Base-by-base conservation (phyloP, 2,888 invertebrate species). In the Acanthococcus lagerstroemiae region DNA sequence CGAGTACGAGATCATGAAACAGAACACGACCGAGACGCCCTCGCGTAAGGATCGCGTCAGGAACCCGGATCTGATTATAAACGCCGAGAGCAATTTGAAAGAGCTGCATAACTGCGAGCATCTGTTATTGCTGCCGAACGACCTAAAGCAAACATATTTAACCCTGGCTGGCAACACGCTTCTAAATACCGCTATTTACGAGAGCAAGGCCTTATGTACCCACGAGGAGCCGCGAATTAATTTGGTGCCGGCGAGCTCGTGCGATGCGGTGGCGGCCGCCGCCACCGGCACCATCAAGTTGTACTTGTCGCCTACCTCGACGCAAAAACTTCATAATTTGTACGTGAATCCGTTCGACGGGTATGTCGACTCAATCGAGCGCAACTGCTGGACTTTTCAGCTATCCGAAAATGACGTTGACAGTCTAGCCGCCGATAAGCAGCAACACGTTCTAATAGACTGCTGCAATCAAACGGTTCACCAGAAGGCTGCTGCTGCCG, bases 11-110 rank as follows among this genome's bases (percentile, higher is more conserved):
- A 55, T 55, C 25, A 44, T 55, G 15, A 65, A 65, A 46, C 65
- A 45, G 37, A 45, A 25, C n/a, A 45, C 25, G 4, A 46, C 44
- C 55, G 50, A 52, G 21, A 22, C 12, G 22, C 17, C 52, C 0
- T 46, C 37, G 21, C 9, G 1, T 6, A 17, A 37, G 27, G 50
- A 50, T 30, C 27, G 17, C 17, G 50, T 50, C 19, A 50, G 22
- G 26, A 65, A 65, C 55, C 65, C 65, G 15, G 65, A 65, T 27
- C 9, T 65, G 19, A 65, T 65, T 6, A 55, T 55, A 15, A 65
- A 65, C 55, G 25, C 65, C 15, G 55, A 55, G 37, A 30, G 9
- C 17, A 46, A 25, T 5, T 4, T 44, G 21, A 65, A 65, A 27
- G 55, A 55, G 7, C 24, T 17, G 3, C 44, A 55, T 25, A 25